Conservation (phyloP, 2,888 invertebrate species). For the Zonitis immaculata region DNA sequence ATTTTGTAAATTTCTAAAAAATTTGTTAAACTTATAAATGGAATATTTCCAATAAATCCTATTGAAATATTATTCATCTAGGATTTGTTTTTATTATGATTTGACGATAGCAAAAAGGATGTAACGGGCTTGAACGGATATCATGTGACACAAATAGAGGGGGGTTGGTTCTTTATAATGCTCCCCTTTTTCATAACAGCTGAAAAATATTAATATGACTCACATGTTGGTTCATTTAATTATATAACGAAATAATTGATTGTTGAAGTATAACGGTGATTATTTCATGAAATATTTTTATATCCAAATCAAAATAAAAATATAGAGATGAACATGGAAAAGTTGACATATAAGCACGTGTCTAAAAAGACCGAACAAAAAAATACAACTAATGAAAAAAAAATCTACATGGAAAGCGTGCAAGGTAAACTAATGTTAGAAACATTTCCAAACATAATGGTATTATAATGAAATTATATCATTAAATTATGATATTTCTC, state of each 20-base stretch:
- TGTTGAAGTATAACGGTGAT: neutral
- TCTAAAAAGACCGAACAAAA: neutral
- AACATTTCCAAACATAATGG: too few species aligned
- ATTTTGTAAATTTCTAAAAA: too few species aligned
- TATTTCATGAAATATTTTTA: neutral
- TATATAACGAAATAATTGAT: neutral
- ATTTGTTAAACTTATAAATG: too few species aligned
- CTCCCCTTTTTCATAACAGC: neutral
- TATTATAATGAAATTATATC: too few species aligned
- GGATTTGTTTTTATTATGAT: neutral
- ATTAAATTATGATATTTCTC: too few species aligned
- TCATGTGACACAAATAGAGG: neutral
- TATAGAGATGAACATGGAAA: too few species aligned
- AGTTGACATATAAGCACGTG: conserved; percentile 16
- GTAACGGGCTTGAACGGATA: neutral
- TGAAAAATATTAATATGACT: conserved; percentile 1
- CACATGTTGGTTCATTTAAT: conserved; percentile 12
- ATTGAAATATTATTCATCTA: neutral
- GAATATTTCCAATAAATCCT: too few species aligned
- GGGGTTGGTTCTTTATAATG: neutral
- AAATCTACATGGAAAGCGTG: too few species aligned
- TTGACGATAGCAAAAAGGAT: neutral
- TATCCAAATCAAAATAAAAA: too few species aligned
- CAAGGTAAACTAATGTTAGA: too few species aligned
- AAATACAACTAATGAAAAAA: too few species aligned